Evolutionary conservation across 23 tunicate species (phyloP).

Genomic region (Corella eumyota): DNA sequence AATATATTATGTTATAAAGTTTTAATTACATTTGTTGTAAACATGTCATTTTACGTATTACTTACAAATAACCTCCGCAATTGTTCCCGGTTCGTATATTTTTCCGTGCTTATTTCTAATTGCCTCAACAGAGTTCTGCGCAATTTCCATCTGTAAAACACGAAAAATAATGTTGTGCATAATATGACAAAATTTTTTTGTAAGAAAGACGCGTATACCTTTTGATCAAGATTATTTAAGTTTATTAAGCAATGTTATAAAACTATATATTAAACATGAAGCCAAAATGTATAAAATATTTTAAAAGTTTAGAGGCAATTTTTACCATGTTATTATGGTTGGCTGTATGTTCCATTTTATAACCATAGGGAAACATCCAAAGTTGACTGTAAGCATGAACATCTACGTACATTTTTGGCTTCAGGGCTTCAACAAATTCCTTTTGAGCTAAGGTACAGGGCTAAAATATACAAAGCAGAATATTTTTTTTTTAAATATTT

Average conservation of each 20-base stretch:
- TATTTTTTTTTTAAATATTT: no score
- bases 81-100: slow-evolving; percentile 46
- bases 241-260: no score
- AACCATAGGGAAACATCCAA: slow-evolving; percentile 89
- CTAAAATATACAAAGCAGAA: slow-evolving; percentile 35
- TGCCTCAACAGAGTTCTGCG: slow-evolving; percentile 24
- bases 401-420: slow-evolving; percentile 54
- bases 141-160: slow-evolving; percentile 29
- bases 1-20: no score
- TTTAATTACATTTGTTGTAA: no score
- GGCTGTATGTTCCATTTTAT: slow-evolving; percentile 8
- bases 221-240: no score
- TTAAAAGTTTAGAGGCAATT: no score
- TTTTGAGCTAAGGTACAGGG: slow-evolving; percentile 46
- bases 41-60: no score
- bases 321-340: slow-evolving; percentile 12
- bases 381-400: slow-evolving; percentile 77
- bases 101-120: slow-evolving; percentile 21
- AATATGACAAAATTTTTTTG: no score
- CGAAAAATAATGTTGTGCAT: no score
- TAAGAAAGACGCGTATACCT: no score
- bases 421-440: slow-evolving; percentile 32
- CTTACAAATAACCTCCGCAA: slow-evolving; percentile 67
- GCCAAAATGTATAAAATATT: no score
- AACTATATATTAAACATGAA: no score